Evolutionary conservation across 2,113 vertebrate genomes (phyloP).

Genomic region (Caretta caretta): DNA sequence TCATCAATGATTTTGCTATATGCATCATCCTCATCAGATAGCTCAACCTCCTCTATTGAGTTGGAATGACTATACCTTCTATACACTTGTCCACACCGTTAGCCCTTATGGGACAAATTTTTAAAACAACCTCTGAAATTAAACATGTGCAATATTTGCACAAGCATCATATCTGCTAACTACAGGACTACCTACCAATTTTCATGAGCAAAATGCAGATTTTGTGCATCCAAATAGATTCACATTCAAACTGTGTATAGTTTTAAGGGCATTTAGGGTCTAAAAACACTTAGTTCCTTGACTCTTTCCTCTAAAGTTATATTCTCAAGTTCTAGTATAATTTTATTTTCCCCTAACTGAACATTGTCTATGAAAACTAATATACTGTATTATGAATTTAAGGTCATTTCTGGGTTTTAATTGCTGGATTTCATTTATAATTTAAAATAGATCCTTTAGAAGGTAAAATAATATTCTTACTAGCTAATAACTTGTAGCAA

Average conservation of each 20-base stretch:
- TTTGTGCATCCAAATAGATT: not conserved
- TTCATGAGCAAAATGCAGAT: not conserved
- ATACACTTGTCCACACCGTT: not conserved
- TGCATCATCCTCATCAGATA: not conserved
- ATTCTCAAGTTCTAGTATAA: not conserved
- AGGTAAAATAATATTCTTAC: not conserved
- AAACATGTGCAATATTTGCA: not conserved
- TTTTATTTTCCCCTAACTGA: not conserved
- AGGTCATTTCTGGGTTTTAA: not conserved
- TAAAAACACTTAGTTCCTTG: not conserved
- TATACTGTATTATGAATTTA: not conserved
- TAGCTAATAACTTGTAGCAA: too few relatives aligned
- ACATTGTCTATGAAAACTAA: not conserved
- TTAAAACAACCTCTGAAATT: not conserved
- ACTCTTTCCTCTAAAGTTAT: not conserved
- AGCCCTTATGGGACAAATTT: not conserved
- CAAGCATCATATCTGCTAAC: not conserved
- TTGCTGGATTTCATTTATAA: not conserved
- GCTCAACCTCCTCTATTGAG: not conserved
- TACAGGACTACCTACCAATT: not conserved
- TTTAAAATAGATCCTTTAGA: not conserved
- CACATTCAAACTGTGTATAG: not conserved
- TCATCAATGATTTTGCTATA: not conserved
- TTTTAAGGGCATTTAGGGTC: not conserved
- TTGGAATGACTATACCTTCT: not conserved